phyloP scores from a whole-genome alignment of 2,888 invertebrate genomes.

The Resseliella maxima region DNA sequence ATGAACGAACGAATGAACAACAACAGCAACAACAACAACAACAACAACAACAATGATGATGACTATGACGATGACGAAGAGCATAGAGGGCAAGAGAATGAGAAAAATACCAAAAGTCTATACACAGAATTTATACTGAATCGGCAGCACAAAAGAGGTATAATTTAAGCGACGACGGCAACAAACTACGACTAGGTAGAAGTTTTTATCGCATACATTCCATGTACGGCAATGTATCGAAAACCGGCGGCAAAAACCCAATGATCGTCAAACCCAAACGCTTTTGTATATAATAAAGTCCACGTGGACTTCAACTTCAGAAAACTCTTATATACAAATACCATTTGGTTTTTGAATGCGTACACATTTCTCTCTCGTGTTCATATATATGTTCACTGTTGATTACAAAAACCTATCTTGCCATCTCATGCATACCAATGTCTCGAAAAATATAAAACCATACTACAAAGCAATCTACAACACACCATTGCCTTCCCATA shows the following conservation, averaged over 20 bases:
- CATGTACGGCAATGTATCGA: constrained; percentile 19
- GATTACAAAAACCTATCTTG: constrained; percentile 41
- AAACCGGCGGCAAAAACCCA: constrained; percentile 32
- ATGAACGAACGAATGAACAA: too few relatives aligned
- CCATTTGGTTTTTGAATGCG: neutral
- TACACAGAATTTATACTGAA: constrained; percentile 26
- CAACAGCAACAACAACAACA: neutral
- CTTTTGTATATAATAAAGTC: neutral
- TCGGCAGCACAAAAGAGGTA: constrained; percentile 53
- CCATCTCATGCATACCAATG: constrained; percentile 50
- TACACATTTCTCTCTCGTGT: neutral
- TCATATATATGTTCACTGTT: neutral
- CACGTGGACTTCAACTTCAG: constrained; percentile 10
- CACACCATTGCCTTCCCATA: constrained; percentile 38
- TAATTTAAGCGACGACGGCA: constrained; percentile 48
- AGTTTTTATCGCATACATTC: constrained; percentile 28
- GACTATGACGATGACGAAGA: neutral
- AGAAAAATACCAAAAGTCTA: constrained; percentile 39
- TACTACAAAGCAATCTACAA: constrained; percentile 38
- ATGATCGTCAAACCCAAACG: constrained; percentile 16
- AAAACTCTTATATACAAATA: neutral
- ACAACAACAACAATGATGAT: neutral
- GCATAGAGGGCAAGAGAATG: neutral
- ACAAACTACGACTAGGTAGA: constrained; percentile 46
- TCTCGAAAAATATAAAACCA: constrained; percentile 41